phyloP scores from a whole-genome alignment of 2,113 vertebrate genomes.

The Eptatretus burgeri region DNA sequence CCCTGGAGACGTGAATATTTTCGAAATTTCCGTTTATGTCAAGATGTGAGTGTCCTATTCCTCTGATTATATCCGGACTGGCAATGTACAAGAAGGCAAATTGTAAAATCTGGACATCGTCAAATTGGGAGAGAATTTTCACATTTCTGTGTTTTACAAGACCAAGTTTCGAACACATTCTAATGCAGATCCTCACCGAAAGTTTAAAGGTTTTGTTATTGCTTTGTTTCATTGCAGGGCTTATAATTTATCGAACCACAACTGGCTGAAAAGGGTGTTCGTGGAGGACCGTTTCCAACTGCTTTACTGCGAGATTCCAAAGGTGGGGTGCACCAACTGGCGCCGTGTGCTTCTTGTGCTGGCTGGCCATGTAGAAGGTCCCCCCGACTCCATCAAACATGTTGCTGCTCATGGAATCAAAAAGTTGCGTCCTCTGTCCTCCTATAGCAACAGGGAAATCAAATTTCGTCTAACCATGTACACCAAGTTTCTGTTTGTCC shows the following conservation, averaged over 20 bases:
- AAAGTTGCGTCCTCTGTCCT: neutral
- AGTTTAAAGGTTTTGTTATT: neutral
- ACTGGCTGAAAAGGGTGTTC: slow-evolving; percentile 12
- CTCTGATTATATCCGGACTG: neutral
- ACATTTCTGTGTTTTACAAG: neutral
- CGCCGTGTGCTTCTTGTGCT: slow-evolving; percentile 26
- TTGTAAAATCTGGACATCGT: no score
- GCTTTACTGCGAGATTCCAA: slow-evolving; percentile 30
- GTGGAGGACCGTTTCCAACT: slow-evolving; percentile 28
- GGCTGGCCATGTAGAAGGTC: slow-evolving; percentile 13
- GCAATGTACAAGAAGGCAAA: slow-evolving; percentile 2
- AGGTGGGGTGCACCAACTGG: slow-evolving; percentile 30
- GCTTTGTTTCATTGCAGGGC: neutral
- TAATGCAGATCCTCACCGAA: neutral
- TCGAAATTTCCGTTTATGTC: no score
- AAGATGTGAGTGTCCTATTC: no score
- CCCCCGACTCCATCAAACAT: neutral
- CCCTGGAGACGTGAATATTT: no score
- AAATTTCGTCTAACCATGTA: slow-evolving; percentile 18
- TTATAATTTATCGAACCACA: neutral
- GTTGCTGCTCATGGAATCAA: no score
- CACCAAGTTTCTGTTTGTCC: slow-evolving; percentile 27
- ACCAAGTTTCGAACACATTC: neutral
- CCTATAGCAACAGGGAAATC: neutral
- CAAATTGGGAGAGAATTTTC: slow-evolving; percentile 7